These are phyloP conservation scores for Sebastes miniatus DNA, from an alignment of 2,797 vertebrate genomes.

Conservation along the genomic window DNA sequence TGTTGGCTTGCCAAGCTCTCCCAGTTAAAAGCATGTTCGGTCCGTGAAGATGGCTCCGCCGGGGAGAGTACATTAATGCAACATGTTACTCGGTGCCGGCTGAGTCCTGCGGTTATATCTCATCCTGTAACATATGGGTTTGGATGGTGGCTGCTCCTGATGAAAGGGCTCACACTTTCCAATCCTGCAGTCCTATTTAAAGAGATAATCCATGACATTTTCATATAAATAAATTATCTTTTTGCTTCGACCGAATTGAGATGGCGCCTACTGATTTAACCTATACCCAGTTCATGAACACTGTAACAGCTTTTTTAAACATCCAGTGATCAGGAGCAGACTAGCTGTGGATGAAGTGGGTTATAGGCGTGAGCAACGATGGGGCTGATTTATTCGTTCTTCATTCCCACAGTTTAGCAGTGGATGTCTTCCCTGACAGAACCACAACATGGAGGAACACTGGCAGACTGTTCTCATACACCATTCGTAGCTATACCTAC, in stretches of 20 bases:
- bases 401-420: neutral
- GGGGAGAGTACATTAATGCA: constrained; percentile 55
- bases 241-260: neutral
- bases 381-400: neutral
- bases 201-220: constrained; percentile 18
- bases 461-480: too few relatives aligned
- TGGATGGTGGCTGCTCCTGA: neutral
- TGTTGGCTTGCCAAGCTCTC: constrained; percentile 44
- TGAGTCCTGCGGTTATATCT: constrained; percentile 10
- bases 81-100: constrained; percentile 38
- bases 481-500: too few relatives aligned
- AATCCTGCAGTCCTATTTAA: constrained; percentile 11
- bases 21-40: constrained; percentile 64
- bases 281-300: neutral
- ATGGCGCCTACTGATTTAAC: neutral
- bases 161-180: constrained; percentile 12
- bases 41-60: constrained; percentile 47
- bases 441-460: neutral
- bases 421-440: neutral
- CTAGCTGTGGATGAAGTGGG: neutral
- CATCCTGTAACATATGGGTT: constrained; percentile 1
- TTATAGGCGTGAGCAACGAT: neutral
- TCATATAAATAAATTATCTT: constrained; percentile 11
- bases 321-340: neutral
- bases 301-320: neutral